phyloP scores from a whole-genome alignment of 2,888 invertebrate genomes.

The Eucriotettix oculatus region DNA sequence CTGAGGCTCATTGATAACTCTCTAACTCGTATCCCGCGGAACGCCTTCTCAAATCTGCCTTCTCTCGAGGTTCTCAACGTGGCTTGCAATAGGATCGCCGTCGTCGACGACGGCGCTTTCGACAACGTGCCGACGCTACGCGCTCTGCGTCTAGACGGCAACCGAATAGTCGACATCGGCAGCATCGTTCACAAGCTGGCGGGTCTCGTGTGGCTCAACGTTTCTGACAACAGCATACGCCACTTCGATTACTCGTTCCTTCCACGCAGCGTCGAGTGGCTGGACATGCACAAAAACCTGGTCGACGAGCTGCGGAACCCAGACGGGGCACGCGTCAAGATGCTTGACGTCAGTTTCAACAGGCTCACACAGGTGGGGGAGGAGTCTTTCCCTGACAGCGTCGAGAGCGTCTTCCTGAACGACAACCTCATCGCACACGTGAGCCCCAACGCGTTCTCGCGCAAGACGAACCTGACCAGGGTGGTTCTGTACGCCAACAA shows the following conservation, averaged over 20 bases:
- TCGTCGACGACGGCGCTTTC: constrained; percentile 63
- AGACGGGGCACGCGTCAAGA: constrained; percentile 49
- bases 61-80: constrained; percentile 63
- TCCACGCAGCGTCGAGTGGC: constrained; percentile 57
- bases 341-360: constrained; percentile 62
- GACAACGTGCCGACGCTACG: constrained; percentile 53
- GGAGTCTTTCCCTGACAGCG: constrained; percentile 53
- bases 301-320: constrained; percentile 59
- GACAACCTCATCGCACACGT: constrained; percentile 56
- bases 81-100: constrained; percentile 60
- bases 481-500: constrained; percentile 62
- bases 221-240: constrained; percentile 58
- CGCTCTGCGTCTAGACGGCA: constrained; percentile 61
- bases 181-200: constrained; percentile 58
- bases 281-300: constrained; percentile 67
- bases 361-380: constrained; percentile 48
- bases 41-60: constrained; percentile 52
- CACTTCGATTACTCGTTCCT: constrained; percentile 70
- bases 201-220: constrained; percentile 62
- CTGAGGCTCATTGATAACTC: constrained; percentile 66
- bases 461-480: constrained; percentile 53
- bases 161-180: constrained; percentile 59
- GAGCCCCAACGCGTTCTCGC: constrained; percentile 48
- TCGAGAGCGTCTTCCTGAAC: constrained; percentile 53
- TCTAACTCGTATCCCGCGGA: constrained; percentile 56